Evolutionary conservation across 2,797 vertebrate genomes (phyloP), one percentile per base, ranked within the genome.

Genomic region (Odontamblyopus lacepedii): DNA sequence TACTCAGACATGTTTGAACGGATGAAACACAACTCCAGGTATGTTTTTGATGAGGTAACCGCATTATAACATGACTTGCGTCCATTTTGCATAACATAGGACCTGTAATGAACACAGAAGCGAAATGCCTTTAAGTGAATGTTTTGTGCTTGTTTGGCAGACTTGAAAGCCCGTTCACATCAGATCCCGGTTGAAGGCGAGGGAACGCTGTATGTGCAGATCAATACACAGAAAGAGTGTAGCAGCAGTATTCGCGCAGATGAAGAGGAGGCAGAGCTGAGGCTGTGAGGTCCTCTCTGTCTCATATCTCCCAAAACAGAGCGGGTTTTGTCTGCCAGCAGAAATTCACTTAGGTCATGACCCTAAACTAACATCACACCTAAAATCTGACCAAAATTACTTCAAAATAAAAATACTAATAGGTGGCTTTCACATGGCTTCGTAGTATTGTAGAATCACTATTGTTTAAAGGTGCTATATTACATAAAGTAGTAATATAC

Each of bases 151-250:
- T 80, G 80, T 82, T 85, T 71, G 65, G 78, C 62, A 8, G 67
- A 69, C 74, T 83, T 83, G 72, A 84, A 87, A 86, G 78, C 72
- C 71, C 57, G 26, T 67, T 84, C 72, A 78, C 77, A 87, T 85
- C 84, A 87, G 73, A 87, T 80, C 76, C 68, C 64, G 73, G 70
- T 81, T 55, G 9, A 76, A 81, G 74, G 23, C 6, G 76, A 68
- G 74, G 72, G 78, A 87, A 76, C 68, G 74, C 79, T 83, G 71
- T 74, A 81, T 69, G 78, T 82, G 77, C 77, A 77, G 78, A 84
- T 89, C 84, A 87, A 88, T 84, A 83, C 83, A 41, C 60, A n/a
- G 67, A 75, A 62, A 9, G 15, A 44, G 30, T 60, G 71, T 50
- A 32, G 63, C 19, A 7, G 68, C 41, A 71, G 27, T 44, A 71